Conservation (phyloP, 2,797 vertebrate genomes). For the Nasua narica region DNA sequence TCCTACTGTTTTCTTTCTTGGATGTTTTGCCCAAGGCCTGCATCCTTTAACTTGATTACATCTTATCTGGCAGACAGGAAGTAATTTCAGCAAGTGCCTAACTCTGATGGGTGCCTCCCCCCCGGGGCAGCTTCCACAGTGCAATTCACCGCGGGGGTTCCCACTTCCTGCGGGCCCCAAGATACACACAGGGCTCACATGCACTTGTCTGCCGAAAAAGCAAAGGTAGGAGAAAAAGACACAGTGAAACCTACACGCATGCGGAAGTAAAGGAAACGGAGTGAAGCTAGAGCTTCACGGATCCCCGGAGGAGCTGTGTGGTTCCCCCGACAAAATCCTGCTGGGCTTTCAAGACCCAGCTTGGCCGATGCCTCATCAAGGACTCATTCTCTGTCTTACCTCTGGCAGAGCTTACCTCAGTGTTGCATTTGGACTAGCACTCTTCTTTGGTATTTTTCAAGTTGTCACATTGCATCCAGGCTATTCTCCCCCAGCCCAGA, state of each 20-base stretch:
- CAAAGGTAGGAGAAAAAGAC: background rate
- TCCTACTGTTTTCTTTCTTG: conserved; percentile 40
- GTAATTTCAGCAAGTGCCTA: conserved; percentile 53
- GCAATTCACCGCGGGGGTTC: background rate
- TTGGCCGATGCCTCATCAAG: background rate
- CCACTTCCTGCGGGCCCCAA: background rate
- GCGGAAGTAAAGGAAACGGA: background rate
- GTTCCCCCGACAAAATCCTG: background rate
- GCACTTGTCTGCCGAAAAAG: background rate
- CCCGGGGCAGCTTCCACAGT: background rate
- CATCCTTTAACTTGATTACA: conserved; percentile 59
- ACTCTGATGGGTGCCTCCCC: background rate
- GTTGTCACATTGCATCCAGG: background rate
- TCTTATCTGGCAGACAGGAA: conserved; percentile 51
- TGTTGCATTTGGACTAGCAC: background rate
- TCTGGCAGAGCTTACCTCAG: background rate
- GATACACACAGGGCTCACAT: background rate
- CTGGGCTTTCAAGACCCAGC: conserved; percentile 19
- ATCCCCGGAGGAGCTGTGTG: background rate
- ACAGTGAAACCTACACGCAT: background rate
- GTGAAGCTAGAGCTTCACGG: background rate
- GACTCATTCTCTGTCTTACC: background rate
- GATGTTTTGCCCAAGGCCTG: conserved; percentile 36
- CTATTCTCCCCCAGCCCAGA: background rate
- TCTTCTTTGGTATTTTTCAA: conserved; percentile 7